Conservation (phyloP, 2,888 invertebrate species). For the Gortyna flavago region DNA sequence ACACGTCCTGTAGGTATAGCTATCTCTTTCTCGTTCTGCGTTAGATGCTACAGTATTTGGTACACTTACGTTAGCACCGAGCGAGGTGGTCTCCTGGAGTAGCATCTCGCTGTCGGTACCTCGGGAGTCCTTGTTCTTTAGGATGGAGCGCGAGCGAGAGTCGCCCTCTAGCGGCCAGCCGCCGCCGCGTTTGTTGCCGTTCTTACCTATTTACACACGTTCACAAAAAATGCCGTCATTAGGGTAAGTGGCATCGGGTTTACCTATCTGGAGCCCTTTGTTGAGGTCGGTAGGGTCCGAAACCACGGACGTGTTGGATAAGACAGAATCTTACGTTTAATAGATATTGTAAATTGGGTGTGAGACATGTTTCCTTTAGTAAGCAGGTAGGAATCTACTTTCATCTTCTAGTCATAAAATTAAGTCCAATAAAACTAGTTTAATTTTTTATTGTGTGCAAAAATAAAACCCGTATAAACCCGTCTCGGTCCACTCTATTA, state of each 20-base stretch:
- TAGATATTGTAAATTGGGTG: background rate
- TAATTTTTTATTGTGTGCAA: no score
- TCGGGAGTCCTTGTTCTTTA: conserved; percentile 88
- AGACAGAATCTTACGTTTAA: background rate
- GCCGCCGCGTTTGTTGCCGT: conserved; percentile 85
- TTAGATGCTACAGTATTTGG: background rate
- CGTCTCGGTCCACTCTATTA: no score
- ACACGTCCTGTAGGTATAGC: background rate
- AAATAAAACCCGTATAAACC: no score
- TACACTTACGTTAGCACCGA: conserved; percentile 85
- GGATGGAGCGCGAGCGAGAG: conserved; percentile 87
- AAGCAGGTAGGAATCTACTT: background rate
- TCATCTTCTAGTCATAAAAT: no score
- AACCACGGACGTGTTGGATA: background rate
- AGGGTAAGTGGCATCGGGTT: background rate
- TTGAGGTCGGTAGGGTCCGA: background rate
- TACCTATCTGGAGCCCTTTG: background rate
- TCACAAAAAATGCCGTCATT: background rate
- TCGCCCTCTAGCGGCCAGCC: conserved; percentile 86
- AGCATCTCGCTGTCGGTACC: conserved; percentile 89
- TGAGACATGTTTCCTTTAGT: background rate
- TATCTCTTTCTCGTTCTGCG: background rate
- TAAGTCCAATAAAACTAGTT: no score
- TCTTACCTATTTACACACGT: conserved; percentile 80
- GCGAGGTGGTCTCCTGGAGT: conserved; percentile 87